These are phyloP conservation scores for Prorops nasuta DNA, from an alignment of 1,140 invertebrate genomes.

Conservation along the genomic window DNA sequence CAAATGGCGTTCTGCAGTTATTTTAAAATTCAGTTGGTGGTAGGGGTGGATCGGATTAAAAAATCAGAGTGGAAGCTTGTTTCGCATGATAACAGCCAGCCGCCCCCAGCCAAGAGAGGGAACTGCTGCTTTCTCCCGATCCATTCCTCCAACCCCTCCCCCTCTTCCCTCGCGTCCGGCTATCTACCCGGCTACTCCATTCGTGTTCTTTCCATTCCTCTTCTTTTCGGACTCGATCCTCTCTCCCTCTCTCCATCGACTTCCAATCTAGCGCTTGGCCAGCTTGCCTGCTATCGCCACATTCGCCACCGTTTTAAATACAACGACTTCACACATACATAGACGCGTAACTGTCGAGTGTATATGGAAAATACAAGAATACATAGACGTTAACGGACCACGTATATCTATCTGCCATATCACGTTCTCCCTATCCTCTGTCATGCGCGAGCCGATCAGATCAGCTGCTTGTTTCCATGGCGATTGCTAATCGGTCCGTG, in stretches of 20 bases:
- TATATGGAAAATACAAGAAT: slow-evolving; percentile 17
- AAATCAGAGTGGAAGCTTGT: slow-evolving; percentile 60
- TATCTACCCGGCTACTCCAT: slow-evolving; percentile 5
- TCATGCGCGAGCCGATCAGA: slow-evolving; percentile 57
- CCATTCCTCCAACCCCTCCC: slow-evolving; percentile 24
- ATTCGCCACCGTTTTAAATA: slow-evolving; percentile 36
- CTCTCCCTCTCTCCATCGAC: slow-evolving; percentile 10
- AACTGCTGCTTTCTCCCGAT: slow-evolving; percentile 51
- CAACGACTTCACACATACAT: slow-evolving; percentile 18
- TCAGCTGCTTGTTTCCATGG: slow-evolving; percentile 63
- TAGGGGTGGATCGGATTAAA: slow-evolving; percentile 53
- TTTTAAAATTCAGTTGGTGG: slow-evolving; percentile 54
- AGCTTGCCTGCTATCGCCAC: slow-evolving; percentile 24
- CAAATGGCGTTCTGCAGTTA: slow-evolving; percentile 59
- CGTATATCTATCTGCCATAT: slow-evolving; percentile 26
- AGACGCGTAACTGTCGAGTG: slow-evolving; percentile 5
- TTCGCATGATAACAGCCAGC: slow-evolving; percentile 57
- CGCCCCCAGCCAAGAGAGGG: slow-evolving; percentile 40
- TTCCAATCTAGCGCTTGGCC: slow-evolving; percentile 27
- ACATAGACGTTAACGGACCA: slow-evolving; percentile 17
- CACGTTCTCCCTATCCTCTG: slow-evolving; percentile 43
- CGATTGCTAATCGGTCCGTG: slow-evolving; percentile 62
- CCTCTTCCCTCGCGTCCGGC: slow-evolving; percentile 22
- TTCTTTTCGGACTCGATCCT: slow-evolving; percentile 7
- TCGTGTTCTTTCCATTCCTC: slow-evolving; percentile 19